Conservation (phyloP, 2,888 invertebrate species). For the Eilema caniola region DNA sequence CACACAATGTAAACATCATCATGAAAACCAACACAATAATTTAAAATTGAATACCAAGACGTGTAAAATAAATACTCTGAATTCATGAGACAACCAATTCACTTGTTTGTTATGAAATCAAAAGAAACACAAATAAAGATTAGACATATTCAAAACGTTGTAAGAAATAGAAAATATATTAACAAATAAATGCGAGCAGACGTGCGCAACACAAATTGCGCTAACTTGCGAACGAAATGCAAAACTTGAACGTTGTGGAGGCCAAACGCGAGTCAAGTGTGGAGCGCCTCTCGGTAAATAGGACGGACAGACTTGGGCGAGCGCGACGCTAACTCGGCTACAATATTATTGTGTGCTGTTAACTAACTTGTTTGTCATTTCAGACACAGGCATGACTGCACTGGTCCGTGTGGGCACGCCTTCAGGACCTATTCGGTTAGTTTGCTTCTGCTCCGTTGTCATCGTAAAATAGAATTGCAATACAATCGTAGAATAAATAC, state of each 20-base stretch:
- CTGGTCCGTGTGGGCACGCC: slow-evolving; percentile 48
- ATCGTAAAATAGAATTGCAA: no score
- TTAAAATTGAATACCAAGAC: no score
- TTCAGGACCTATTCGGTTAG: slow-evolving; percentile 53
- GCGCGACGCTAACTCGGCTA: slow-evolving; percentile 60
- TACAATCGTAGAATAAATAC: no score
- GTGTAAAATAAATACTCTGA: no score
- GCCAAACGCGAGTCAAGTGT: slow-evolving; percentile 76
- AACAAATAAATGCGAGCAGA: slow-evolving; percentile 67
- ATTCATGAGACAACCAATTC: background rate
- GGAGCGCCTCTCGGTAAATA: slow-evolving; percentile 66
- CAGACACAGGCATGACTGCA: slow-evolving; percentile 53
- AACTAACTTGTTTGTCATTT: slow-evolving; percentile 70
- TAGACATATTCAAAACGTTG: slow-evolving; percentile 39
- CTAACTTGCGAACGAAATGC: slow-evolving; percentile 78
- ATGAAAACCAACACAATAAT: no score
- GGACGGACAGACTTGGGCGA: slow-evolving; percentile 61
- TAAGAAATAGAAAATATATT: slow-evolving; percentile 60
- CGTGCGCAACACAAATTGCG: slow-evolving; percentile 76
- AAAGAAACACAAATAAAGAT: slow-evolving; percentile 9
- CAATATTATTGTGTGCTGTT: slow-evolving; percentile 67
- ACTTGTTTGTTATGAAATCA: background rate
- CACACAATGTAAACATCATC: no score
- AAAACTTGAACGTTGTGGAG: slow-evolving; percentile 72
- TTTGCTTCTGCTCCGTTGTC: slow-evolving; percentile 34